Conservation (phyloP, 1,140 invertebrate species). For the Aphidius ervi region DNA sequence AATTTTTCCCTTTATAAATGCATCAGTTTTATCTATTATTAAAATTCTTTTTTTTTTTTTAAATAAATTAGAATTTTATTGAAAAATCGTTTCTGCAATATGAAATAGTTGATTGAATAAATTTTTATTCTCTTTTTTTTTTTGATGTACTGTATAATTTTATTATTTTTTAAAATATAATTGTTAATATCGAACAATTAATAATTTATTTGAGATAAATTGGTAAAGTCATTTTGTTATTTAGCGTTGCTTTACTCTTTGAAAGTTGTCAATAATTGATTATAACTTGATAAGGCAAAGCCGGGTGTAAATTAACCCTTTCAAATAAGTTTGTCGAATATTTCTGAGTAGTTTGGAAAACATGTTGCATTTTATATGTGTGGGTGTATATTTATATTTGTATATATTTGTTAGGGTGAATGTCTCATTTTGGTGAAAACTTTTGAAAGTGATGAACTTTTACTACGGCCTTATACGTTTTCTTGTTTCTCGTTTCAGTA, state of each 20-base stretch:
- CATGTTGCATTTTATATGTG: conserved; percentile 8
- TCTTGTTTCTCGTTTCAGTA: conserved; percentile 14
- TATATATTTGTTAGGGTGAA: conserved; percentile 7
- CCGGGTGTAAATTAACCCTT: conserved; percentile 20
- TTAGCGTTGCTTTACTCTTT: background rate
- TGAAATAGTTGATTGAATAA: no score
- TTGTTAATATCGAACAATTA: no score
- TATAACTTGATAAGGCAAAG: conserved; percentile 4
- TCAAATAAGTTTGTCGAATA: conserved; percentile 3
- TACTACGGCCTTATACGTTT: conserved; percentile 4
- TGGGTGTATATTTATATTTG: conserved; percentile 13
- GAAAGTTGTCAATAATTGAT: conserved; percentile 19
- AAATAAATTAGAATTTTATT: no score
- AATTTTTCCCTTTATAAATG: background rate
- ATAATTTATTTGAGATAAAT: no score
- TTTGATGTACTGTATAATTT: no score
- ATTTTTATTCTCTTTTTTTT: no score
- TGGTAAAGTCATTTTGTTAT: no score
- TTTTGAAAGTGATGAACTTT: conserved; percentile 22
- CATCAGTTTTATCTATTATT: no score
- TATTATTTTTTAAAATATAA: no score
- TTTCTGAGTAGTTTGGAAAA: conserved; percentile 2
- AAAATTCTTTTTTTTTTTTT: no score
- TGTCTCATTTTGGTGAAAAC: conserved; percentile 10
- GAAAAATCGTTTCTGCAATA: no score